Base-by-base conservation (phyloP, 64 coral and sea anemone species). In the Montipora sp. region DNA sequence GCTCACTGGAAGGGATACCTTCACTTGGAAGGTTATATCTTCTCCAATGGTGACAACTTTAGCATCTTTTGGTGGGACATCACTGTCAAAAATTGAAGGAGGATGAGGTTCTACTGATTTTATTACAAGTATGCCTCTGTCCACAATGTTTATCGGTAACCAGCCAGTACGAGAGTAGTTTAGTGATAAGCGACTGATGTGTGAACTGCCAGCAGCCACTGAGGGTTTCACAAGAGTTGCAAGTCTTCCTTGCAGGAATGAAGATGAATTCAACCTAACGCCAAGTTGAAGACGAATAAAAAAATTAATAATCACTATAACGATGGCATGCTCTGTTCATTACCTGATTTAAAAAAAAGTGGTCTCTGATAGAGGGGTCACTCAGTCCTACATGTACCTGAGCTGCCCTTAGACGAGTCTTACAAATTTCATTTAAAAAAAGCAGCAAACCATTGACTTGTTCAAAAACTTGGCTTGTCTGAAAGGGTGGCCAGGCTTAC, bases 41-140 rank as follows among this genome's bases (percentile, higher is more conserved):
- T 97, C 95, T 47, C 95, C 92, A 78, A 92, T 77, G 50, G 89
- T 92, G 24, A 97, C 78, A 11, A 67, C 83, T 8, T 45, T 83
- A 4, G 15, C 12, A 11, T 90, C 88, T 47, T 47, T 27, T n/a
- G 51, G 87, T 7, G 90, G 22, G 12, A 90, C 85, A 50, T 83
- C 71, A n/a, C 78, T 95, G 65, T 55, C 73, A 48, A 91, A 45
- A 73, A 75, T 51, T n/a, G 77, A 59, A 16, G 51, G 51, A 21
- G 11, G 49, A 19, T 24, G 24, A 18, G 83, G 49, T 74, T 45
- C 48, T 7, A 90, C 13, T 18, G 81, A 1, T 47, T 92, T 84
- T 65, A 95, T 91, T 10, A 3, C 3, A 9, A 92, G 16, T 59
- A 3, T 1, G 5, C 50, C 50, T 59, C 16, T 43, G 2, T 87